phyloP scores from a whole-genome alignment of 2,113 vertebrate genomes.

The Sinocyclocheilus maitianheensis region DNA sequence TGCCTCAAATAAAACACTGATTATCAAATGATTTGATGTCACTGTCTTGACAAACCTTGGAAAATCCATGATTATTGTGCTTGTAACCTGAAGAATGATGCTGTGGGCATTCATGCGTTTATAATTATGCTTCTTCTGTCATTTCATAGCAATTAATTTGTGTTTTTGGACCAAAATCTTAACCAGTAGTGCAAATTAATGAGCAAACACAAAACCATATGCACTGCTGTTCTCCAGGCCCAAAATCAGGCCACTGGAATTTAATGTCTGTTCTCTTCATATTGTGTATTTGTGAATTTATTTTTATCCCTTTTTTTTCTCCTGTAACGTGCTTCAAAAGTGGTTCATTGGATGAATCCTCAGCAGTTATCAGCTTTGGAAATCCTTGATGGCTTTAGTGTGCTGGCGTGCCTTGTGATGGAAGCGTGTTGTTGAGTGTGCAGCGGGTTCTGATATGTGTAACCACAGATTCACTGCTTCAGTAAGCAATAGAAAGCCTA shows the following conservation, averaged over 20 bases:
- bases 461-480: conserved; percentile 59
- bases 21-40: not conserved
- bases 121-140: not conserved
- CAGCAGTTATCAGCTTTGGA: conserved; percentile 35
- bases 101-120: not conserved
- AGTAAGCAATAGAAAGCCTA: conserved; percentile 64
- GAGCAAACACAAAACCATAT: not conserved
- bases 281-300: conserved; percentile 16
- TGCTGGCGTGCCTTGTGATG: conserved; percentile 30
- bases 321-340: conserved; percentile 24
- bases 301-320: conserved; percentile 3
- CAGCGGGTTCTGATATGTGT: conserved; percentile 50
- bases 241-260: not conserved
- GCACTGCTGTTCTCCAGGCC: not conserved
- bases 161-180: not conserved
- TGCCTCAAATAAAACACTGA: not conserved
- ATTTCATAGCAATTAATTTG: conserved; percentile 15
- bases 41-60: not conserved
- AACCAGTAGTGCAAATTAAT: conserved; percentile 22
- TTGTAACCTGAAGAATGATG: not conserved
- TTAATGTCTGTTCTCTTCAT: conserved; percentile 7
- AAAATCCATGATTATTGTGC: not conserved
- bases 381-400: conserved; percentile 36
- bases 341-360: not conserved
- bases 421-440: conserved; percentile 38